Evolutionary conservation across 2,888 invertebrate species (phyloP), one percentile per base, ranked within the genome.

Genomic region (Ochlodes sylvanus): DNA sequence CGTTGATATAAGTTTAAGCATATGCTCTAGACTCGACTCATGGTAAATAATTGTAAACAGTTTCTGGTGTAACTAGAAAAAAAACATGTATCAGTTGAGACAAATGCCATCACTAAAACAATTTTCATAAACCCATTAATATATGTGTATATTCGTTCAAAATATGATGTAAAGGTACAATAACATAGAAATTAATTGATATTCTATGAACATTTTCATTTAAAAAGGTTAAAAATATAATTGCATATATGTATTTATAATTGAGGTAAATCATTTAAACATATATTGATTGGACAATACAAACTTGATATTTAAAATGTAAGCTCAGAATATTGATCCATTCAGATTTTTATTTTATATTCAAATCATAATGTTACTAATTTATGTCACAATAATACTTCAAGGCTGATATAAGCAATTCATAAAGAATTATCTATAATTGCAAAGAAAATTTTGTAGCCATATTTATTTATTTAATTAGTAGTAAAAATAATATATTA

Each of bases 301-400:
- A 44, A 44, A 15, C 2, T 50, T 50, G 19, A 50, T 50, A 47
- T 50, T 50, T 19, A 19, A 19, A 50, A 12, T 50, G 12, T 50
- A 50, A 50, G 50, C 50, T 50, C 50, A 50, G 50, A 50, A 50
- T 19, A 50, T 50, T 50, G 50, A 50, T 50, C 50, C 50, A 19
- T 50, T 19, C 1, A 17, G 44, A 17, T 47, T 47, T 15, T 17
- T 44, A 44, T 47, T 12, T 47, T 27, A 27, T 27, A 27, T 27
- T 17, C 15, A 47, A 47, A 47, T 17, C 9, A 47, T 47, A 7
- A 2, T 47, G 15, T 47, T 47, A 47, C 15, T 44, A n/a, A n/a
- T 44, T 1, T 17, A 12, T 17, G 44, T 15, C 15, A 47, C n/a
- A 19, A 50, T 50, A 12, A 38, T 19, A 19, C 19, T 50, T 19